Percentiles rank a stretch among this genome's conserved stretches.
Evolutionary conservation across 1,140 invertebrate species (phyloP).

Genomic region (Drosophila auraria): DNA sequence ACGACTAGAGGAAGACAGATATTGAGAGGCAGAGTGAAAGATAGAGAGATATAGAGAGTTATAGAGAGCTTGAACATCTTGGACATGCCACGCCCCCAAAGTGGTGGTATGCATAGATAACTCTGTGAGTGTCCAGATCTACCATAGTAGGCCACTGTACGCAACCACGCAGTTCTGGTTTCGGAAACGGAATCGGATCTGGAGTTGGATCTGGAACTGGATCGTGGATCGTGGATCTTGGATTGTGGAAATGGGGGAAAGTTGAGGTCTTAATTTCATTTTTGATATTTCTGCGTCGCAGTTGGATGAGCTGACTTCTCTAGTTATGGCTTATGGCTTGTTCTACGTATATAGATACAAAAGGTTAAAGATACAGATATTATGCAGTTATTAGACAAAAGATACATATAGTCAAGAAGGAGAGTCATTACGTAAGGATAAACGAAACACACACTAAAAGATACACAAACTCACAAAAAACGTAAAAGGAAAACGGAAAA

Average conservation of each 20-base stretch:
- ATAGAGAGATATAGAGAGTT: slow-evolving; percentile 1
- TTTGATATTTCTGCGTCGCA: slow-evolving; percentile 30
- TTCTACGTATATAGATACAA: slow-evolving; percentile 59
- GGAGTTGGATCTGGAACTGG: slow-evolving; percentile 25
- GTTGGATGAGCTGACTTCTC: slow-evolving; percentile 50
- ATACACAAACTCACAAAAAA: slow-evolving; percentile 38
- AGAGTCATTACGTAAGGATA: slow-evolving; percentile 53
- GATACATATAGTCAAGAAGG: slow-evolving; percentile 47
- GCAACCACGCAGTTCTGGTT: slow-evolving; percentile 84
- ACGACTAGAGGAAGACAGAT: slow-evolving; percentile 26
- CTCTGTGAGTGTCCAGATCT: slow-evolving; percentile 79
- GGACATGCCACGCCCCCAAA: slow-evolving; percentile 52
- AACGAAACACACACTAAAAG: slow-evolving; percentile 37
- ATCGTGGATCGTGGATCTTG: slow-evolving; percentile 6
- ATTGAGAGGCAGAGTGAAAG: neutral
- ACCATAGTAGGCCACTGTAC: slow-evolving; percentile 85
- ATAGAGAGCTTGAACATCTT: slow-evolving; percentile 40
- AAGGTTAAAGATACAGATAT: slow-evolving; percentile 54
- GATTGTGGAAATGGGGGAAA: slow-evolving; percentile 9
- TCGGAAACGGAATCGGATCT: slow-evolving; percentile 42
- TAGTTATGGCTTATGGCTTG: slow-evolving; percentile 50
- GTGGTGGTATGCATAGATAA: slow-evolving; percentile 47
- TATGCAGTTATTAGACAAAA: slow-evolving; percentile 57
- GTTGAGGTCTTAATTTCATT: slow-evolving; percentile 16
- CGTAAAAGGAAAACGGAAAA: slow-evolving; percentile 31